Base-by-base conservation (phyloP, 1,140 invertebrate genomes). In the Drosophila prosaltans region DNA sequence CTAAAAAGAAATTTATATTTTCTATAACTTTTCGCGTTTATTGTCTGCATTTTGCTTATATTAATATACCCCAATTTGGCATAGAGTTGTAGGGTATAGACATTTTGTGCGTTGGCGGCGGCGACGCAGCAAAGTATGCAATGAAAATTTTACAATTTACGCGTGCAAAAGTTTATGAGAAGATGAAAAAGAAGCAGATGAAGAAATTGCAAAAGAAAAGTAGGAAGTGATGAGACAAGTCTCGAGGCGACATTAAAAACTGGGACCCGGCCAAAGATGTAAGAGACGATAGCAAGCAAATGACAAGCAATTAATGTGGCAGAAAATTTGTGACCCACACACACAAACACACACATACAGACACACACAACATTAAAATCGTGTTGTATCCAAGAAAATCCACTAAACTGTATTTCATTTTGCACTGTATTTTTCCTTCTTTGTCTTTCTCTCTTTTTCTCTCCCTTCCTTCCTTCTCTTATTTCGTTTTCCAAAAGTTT, bases 81-180 rank as follows among this genome's bases (percentile, higher is more conserved):
- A 8, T 3, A 26, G 2, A 16, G 1, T 36, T 54, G 45, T 21
- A 16, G 7, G 61, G 63, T 74, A 72, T 48, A 69, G 21, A 43
- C 45, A 45, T 71, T 71, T 67, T 67, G 77, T 80, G 72, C 77
- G 77, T 67, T 70, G 77, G 62, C 63, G 48, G 51, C 32, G 51
- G 39, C 61, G 75, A 69, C 80, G 80, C 80, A 83, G 72, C 32
- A 83, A 82, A 82, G 80, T 83, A 82, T 79, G 80, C 80, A 82
- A 82, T 82, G 75, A 82, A 82, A 82, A 82, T 82, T 82, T 82
- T 83, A 83, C 80, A 82, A 83, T 82, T 83, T 83, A 82, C 80
- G 80, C 80, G 80, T 82, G 80, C 71, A 78, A 83, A 82, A 82
- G 51, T 82, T 82, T 83, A 82, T 82, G 80, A 83, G 80, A 80